Percentiles rank a stretch among this genome's conserved stretches.
Evolutionary conservation across 2,113 vertebrate species (phyloP).

Genomic region (Python bivittatus): DNA sequence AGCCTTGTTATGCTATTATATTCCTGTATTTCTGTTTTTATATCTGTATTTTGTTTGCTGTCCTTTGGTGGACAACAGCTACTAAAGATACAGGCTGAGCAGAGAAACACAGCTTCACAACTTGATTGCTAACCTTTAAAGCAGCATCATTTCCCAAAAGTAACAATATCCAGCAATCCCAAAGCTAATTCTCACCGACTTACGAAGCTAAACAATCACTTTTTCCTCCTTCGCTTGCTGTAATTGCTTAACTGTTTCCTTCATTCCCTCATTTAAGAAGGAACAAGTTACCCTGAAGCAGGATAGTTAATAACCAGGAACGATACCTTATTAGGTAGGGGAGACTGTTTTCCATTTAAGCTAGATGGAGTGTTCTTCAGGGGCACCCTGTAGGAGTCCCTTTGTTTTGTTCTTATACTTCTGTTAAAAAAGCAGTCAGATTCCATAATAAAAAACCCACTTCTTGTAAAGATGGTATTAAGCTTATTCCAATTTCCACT

Average conservation of each 20-base stretch:
- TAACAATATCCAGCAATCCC: neutral
- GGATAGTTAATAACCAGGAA: neutral
- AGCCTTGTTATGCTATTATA: neutral
- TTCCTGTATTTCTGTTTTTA: neutral
- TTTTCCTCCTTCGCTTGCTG: neutral
- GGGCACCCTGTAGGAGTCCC: neutral
- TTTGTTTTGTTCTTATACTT: neutral
- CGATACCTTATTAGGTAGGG: neutral
- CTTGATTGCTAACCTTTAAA: neutral
- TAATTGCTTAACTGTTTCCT: neutral
- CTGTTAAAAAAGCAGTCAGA: neutral
- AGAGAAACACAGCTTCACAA: neutral
- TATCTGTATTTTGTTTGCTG: neutral
- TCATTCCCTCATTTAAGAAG: neutral
- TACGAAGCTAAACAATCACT: neutral
- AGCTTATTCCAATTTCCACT: neutral
- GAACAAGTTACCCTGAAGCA: neutral
- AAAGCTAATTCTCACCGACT: neutral
- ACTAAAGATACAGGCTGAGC: neutral
- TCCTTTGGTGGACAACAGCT: neutral
- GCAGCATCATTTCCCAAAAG: neutral
- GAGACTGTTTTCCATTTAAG: neutral
- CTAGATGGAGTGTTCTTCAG: neutral
- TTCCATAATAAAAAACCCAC: neutral
- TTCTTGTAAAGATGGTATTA: neutral